A percentile compares a stretch with the other conserved stretches of the same genome.
These are phyloP conservation scores for Tetramorium alpestre DNA, from an alignment of 1,140 invertebrate genomes.

Conservation along the genomic window DNA sequence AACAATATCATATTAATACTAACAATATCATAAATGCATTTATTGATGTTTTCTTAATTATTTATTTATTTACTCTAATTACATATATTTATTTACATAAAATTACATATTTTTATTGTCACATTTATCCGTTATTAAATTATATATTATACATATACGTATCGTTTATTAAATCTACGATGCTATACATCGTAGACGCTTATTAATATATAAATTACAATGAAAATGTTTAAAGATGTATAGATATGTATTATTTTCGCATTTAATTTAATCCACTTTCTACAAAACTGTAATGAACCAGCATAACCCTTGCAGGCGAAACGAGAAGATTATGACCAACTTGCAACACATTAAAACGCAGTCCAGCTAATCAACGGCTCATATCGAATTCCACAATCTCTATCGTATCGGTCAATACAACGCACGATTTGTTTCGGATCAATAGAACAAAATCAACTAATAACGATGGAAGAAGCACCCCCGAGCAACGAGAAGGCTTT, in stretches of 20 bases:
- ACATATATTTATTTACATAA: not conserved
- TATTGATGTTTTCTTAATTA: not conserved
- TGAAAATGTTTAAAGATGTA: not conserved
- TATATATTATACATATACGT: not conserved
- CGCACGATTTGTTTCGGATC: not conserved
- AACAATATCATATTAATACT: not conserved
- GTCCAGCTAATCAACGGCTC: not conserved
- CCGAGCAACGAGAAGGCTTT: constrained; percentile 2
- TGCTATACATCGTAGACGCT: not conserved
- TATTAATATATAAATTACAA: not conserved
- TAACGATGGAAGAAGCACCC: not conserved
- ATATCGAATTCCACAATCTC: not conserved
- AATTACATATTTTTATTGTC: not conserved
- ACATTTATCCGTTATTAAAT: not conserved
- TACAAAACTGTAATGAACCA: constrained; percentile 30
- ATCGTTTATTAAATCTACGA: not conserved
- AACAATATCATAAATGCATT: no score
- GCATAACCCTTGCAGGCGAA: constrained; percentile 43
- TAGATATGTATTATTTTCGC: not conserved
- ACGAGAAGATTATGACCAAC: constrained; percentile 30
- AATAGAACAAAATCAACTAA: not conserved
- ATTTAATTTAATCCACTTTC: not conserved
- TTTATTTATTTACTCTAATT: not conserved
- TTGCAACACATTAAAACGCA: constrained; percentile 17
- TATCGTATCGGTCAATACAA: not conserved